A percentile compares a stretch with the other conserved stretches of the same genome.
These are phyloP conservation scores for Characodon lateralis DNA, from an alignment of 2,797 vertebrate species.

Conservation along the genomic window DNA sequence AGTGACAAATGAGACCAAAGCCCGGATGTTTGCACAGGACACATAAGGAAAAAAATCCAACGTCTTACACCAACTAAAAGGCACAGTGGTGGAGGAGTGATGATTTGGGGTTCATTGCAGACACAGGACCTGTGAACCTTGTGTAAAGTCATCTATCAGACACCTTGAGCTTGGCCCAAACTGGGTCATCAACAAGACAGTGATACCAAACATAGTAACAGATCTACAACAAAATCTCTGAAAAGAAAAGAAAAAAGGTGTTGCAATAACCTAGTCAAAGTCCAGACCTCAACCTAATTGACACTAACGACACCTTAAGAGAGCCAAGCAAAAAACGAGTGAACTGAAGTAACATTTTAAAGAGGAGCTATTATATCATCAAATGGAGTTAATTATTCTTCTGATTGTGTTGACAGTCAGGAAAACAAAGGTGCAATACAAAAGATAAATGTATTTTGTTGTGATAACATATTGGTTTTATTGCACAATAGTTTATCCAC, in stretches of 20 bases:
- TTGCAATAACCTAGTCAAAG: background rate
- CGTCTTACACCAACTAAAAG: no score
- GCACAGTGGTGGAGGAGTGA: no score
- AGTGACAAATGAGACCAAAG: no score
- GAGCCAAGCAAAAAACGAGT: background rate
- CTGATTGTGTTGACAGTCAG: background rate
- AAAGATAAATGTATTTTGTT: background rate
- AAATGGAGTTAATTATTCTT: background rate
- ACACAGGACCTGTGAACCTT: no score
- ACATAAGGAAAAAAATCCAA: no score
- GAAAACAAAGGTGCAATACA: background rate
- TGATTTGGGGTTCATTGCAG: no score
- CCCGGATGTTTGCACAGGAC: no score
- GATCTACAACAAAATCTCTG: background rate
- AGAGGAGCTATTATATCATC: background rate
- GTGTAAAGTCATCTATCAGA: no score
- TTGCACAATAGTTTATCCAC: background rate
- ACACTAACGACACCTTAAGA: background rate
- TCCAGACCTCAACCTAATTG: background rate
- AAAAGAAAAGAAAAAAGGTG: background rate
- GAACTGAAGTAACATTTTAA: background rate
- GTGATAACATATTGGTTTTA: background rate
- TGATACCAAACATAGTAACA: no score
- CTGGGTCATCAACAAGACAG: no score
- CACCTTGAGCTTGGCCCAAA: no score